Conservation (phyloP, 2,888 invertebrate genomes). For the Cantharis nigra region DNA sequence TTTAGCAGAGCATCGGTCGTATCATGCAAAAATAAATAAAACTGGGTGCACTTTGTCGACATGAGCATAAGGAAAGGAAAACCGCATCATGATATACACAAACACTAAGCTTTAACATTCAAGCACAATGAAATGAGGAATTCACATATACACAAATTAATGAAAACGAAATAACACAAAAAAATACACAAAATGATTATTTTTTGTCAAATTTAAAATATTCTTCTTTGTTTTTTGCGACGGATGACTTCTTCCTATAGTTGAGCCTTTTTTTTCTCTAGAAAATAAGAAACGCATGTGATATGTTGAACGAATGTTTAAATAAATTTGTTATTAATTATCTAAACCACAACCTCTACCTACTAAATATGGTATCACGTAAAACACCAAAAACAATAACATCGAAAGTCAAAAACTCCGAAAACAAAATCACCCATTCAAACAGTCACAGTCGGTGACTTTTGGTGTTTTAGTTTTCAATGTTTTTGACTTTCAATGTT, state of each 20-base stretch:
- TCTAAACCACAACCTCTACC: background rate
- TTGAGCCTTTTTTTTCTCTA: background rate
- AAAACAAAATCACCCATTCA: no score
- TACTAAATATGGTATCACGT: background rate
- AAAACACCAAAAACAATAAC: no score
- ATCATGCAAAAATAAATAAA: background rate
- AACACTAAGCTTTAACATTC: background rate
- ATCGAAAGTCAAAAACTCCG: no score
- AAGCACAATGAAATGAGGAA: background rate
- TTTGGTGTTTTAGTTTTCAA: no score
- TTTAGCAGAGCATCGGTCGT: background rate
- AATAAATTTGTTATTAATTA: background rate
- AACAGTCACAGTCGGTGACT: no score
- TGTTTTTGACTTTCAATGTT: no score
- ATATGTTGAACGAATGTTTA: background rate
- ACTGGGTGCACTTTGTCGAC: background rate
- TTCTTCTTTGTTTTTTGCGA: background rate
- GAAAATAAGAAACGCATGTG: background rate
- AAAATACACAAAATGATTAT: background rate
- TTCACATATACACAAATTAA: background rate
- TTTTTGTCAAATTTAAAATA: background rate
- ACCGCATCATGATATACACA: background rate
- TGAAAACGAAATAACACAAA: background rate
- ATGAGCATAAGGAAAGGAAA: background rate
- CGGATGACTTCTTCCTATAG: background rate